Percentiles rank a stretch among this genome's conserved stretches.
Evolutionary conservation across 1,140 invertebrate genomes (phyloP).

Genomic region (Solen grandis): DNA sequence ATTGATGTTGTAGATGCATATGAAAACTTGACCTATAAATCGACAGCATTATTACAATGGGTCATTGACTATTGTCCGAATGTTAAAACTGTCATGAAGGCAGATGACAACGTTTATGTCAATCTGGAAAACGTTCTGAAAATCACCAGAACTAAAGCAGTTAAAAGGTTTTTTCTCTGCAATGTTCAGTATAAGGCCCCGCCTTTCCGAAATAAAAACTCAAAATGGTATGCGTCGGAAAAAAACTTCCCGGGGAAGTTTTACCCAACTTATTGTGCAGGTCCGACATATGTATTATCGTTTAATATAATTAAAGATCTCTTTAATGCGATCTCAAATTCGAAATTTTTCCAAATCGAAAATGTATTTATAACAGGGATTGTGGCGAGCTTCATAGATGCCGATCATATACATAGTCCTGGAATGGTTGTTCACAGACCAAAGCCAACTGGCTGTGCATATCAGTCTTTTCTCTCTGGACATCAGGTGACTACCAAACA

Average conservation of each 20-base stretch:
- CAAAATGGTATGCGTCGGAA: constrained; percentile 80
- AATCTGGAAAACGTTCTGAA: constrained; percentile 57
- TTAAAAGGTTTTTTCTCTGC: constrained; percentile 59
- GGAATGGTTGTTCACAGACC: constrained; percentile 47
- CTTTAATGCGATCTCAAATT: constrained; percentile 65
- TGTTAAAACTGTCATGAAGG: constrained; percentile 82
- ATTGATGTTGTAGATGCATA: constrained; percentile 90
- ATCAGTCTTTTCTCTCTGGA: constrained; percentile 53
- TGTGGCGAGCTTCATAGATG: constrained; percentile 53
- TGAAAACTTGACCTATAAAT: constrained; percentile 92
- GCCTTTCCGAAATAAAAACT: constrained; percentile 68
- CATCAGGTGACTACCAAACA: constrained; percentile 57
- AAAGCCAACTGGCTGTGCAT: constrained; percentile 57
- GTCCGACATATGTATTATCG: constrained; percentile 78
- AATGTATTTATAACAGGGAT: constrained; percentile 80
- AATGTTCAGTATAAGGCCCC: constrained; percentile 53
- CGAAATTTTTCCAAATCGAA: constrained; percentile 75
- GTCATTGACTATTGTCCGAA: constrained; percentile 85
- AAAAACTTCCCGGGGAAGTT: constrained; percentile 72
- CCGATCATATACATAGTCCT: constrained; percentile 42
- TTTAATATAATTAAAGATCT: constrained; percentile 69
- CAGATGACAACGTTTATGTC: constrained; percentile 80
- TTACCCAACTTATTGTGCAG: constrained; percentile 77
- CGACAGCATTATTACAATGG: constrained; percentile 91
- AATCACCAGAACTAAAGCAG: background rate